Evolutionary conservation across 1,140 invertebrate genomes (phyloP).

Genomic region (Aphaenogaster rudis): DNA sequence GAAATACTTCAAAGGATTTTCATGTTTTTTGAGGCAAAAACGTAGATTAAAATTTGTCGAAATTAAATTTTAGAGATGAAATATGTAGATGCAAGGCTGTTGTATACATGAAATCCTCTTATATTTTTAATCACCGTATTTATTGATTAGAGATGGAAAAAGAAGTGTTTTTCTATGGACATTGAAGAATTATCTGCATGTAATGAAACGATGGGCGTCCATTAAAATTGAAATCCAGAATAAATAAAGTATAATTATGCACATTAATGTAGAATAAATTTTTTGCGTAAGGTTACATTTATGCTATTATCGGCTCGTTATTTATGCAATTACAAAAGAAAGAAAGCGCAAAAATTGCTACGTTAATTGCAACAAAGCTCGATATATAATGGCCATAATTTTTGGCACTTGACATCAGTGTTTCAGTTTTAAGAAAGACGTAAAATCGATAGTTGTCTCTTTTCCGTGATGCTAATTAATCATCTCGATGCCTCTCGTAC

Average conservation of each 20-base stretch:
- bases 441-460: not conserved
- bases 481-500: not conserved
- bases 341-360: not conserved
- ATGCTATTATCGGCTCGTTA: not conserved
- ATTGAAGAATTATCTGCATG: slow-evolving; percentile 11
- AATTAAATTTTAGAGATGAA: not conserved
- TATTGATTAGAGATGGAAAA: not conserved
- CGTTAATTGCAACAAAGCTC: not conserved
- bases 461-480: not conserved
- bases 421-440: not conserved
- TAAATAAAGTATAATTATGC: slow-evolving; percentile 14
- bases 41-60: not conserved
- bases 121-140: not conserved
- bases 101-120: not conserved
- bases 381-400: not conserved
- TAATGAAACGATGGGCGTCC: not conserved
- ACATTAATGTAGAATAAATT: not conserved
- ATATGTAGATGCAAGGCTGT: not conserved
- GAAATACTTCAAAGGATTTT: not conserved
- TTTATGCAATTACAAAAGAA: not conserved
- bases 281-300: not conserved
- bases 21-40: not conserved
- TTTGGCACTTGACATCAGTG: not conserved
- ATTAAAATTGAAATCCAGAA: not conserved
- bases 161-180: not conserved